These are phyloP conservation scores for Macrosteles quadrilineatus DNA, from an alignment of 1,140 invertebrate species.

Conservation along the genomic window DNA sequence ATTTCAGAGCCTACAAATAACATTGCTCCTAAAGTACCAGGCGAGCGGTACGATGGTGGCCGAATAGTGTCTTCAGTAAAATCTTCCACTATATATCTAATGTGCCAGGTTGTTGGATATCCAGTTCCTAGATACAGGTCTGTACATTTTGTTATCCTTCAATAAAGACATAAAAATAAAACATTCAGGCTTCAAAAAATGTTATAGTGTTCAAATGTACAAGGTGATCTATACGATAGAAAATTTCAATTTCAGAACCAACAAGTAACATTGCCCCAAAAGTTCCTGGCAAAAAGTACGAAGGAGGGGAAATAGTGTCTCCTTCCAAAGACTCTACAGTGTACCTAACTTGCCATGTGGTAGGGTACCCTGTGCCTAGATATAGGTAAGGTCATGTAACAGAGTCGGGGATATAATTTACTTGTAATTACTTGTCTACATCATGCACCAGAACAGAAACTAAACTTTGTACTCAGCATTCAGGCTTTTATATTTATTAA, in stretches of 20 bases:
- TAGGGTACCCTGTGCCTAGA: constrained; percentile 71
- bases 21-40: constrained; percentile 54
- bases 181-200: constrained; percentile 47
- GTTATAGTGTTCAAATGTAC: neutral
- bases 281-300: constrained; percentile 48
- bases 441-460: neutral
- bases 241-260: constrained; percentile 50
- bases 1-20: constrained; percentile 57
- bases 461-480: neutral
- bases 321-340: constrained; percentile 1
- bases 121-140: constrained; percentile 72
- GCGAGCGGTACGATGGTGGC: constrained; percentile 41
- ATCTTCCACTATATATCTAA: constrained; percentile 47
- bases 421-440: constrained; percentile 34
- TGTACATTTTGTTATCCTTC: neutral
- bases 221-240: neutral
- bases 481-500: neutral
- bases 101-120: constrained; percentile 74
- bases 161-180: constrained; percentile 42
- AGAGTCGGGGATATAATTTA: neutral
- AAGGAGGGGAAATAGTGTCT: constrained; percentile 40
- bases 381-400: constrained; percentile 60
- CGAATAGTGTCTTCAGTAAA: constrained; percentile 34
- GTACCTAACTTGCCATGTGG: constrained; percentile 67
- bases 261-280: constrained; percentile 57